Evolutionary conservation across 1,140 invertebrate genomes (phyloP).

Genomic region (Trigoniulus corallinus): DNA sequence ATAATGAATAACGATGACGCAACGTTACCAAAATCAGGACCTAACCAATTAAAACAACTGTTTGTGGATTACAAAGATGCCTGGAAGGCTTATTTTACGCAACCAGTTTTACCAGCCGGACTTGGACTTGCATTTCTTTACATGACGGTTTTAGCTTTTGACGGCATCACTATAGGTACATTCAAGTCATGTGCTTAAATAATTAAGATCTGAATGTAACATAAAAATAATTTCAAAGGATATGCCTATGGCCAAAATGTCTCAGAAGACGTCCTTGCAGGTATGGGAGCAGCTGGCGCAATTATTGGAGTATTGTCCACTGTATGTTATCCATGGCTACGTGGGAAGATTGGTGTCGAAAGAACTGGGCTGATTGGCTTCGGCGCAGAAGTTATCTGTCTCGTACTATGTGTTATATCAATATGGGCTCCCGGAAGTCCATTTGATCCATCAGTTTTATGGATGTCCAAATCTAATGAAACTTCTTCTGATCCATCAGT

Average conservation of each 20-base stretch:
- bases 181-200: no score
- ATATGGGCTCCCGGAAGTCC: conserved; percentile 36
- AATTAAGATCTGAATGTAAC: neutral
- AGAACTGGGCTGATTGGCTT: conserved; percentile 27
- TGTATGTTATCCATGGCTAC: conserved; percentile 26
- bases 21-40: neutral
- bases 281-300: conserved; percentile 29
- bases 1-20: neutral
- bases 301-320: conserved; percentile 30
- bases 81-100: conserved; percentile 27
- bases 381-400: conserved; percentile 19
- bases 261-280: conserved; percentile 26
- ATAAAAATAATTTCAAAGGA: conserved; percentile 15
- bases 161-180: conserved; percentile 34
- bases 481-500: no score
- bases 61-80: neutral
- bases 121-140: conserved; percentile 32
- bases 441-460: conserved; percentile 23
- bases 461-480: no score
- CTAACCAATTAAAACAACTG: no score
- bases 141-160: conserved; percentile 39
- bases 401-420: conserved; percentile 32
- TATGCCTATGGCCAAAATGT: conserved; percentile 31
- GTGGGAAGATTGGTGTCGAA: conserved; percentile 24
- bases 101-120: conserved; percentile 29